phyloP scores from a whole-genome alignment of 2,797 vertebrate genomes.

The Xyrichtys novacula region DNA sequence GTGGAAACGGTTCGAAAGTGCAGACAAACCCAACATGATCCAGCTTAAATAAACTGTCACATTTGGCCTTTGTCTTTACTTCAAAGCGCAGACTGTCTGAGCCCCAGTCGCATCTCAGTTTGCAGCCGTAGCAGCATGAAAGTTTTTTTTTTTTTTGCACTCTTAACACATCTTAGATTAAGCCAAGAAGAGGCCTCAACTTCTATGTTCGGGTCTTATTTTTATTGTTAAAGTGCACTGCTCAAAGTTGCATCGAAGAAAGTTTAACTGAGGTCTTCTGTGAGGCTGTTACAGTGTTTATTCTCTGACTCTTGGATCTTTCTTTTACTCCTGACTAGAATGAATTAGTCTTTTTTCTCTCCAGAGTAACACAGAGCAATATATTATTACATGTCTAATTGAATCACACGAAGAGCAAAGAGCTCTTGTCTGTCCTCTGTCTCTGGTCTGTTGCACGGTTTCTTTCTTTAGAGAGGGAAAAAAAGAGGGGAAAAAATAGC shows the following conservation, averaged over 20 bases:
- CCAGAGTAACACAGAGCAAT: slow-evolving; percentile 36
- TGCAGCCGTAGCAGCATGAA: slow-evolving; percentile 62
- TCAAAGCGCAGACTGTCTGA: slow-evolving; percentile 78
- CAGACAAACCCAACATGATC: slow-evolving; percentile 89
- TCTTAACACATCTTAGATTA: slow-evolving; percentile 12
- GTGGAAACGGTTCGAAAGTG: slow-evolving; percentile 87
- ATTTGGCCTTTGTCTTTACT: slow-evolving; percentile 68
- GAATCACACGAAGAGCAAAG: slow-evolving; percentile 65
- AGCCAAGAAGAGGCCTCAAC: slow-evolving; percentile 28
- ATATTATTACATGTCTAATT: slow-evolving; percentile 68
- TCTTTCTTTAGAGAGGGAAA: slow-evolving; percentile 37
- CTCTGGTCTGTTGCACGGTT: slow-evolving; percentile 32
- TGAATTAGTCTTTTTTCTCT: slow-evolving; percentile 47
- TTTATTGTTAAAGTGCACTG: slow-evolving; percentile 19
- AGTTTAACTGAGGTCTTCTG: slow-evolving; percentile 17
- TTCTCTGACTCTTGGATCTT: slow-evolving; percentile 31
- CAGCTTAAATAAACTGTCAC: slow-evolving; percentile 87
- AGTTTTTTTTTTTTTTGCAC: slow-evolving; percentile 37
- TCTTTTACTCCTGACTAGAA: slow-evolving; percentile 26
- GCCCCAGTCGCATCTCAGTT: slow-evolving; percentile 69
- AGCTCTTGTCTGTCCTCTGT: slow-evolving; percentile 49
- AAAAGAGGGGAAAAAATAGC: slow-evolving; percentile 17
- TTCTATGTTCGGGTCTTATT: slow-evolving; percentile 26
- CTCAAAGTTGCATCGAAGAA: slow-evolving; percentile 40
- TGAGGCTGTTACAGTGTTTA: slow-evolving; percentile 29